Base-by-base conservation (phyloP, 2,888 invertebrate species). In the Lasioglossum calceatum region DNA sequence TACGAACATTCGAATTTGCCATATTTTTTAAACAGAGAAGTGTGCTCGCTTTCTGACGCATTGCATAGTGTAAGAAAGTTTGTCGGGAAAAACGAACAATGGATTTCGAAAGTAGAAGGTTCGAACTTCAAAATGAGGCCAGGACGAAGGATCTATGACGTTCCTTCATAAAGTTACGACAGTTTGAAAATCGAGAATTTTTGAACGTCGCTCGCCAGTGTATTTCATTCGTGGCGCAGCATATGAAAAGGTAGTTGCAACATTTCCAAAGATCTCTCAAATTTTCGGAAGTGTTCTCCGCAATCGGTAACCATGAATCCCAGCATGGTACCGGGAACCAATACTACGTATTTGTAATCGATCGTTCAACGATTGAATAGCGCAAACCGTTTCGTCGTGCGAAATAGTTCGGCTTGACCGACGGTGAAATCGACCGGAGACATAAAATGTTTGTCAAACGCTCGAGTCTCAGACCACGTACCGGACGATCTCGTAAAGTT, bases 401-500 rank as follows among this genome's bases (percentile, higher is more conserved):
- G 54, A 32, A 61, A 72, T n/a, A 44, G 58, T 58, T 72, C 23
- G 42, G 42, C 23, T 8, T 42, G 36, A 23, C n/a, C 54, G 73
- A 47, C 71, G 42, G 42, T 42, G 71, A 71, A 71, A 39, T 42
- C 54, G 47, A 54, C 32, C 54, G 42, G 42, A 19, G 27, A 32
- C 2, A 58, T 77, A 67, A 82, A 77, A 58, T 16, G 2, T 58
- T 82, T 67, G 50, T n/a, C 73, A 36, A 84, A 50, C 54, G 50
- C 44, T 82, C 44, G 44, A 61, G 64, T 72, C 64, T 76, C 61
- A n/a, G 72, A 23, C 39, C 61, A 54, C 32, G 73, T 79, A 42
- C n/a, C 32, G 36, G 42, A 44, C 36, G 50, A 79, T 74, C 79
- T 58, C 75, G 70, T 58, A 61, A 73, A 75, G 14, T 61, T 27